These are phyloP conservation scores for Pachyseris speciosa DNA, from an alignment of 64 coral and sea anemone species.

Conservation along the genomic window DNA sequence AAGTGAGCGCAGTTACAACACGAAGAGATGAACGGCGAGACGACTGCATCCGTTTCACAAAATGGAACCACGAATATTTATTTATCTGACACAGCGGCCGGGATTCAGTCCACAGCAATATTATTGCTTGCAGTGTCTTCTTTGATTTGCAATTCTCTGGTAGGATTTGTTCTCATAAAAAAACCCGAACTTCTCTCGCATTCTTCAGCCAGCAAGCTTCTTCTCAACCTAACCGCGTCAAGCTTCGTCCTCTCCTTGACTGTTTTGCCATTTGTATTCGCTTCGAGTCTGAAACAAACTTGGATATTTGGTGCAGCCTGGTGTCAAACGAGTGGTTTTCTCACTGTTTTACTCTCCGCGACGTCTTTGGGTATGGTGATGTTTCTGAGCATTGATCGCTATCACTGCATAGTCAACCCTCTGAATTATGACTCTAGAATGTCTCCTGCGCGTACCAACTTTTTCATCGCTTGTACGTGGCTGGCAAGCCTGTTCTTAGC, in stretches of 20 bases:
- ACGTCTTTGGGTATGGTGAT: slow-evolving; percentile 78
- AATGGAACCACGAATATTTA: not conserved
- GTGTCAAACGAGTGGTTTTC: slow-evolving; percentile 85
- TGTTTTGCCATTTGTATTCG: slow-evolving; percentile 91
- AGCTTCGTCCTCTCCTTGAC: slow-evolving; percentile 69
- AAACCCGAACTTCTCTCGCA: slow-evolving; percentile 67
- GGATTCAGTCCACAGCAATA: slow-evolving; percentile 50
- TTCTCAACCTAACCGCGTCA: slow-evolving; percentile 81
- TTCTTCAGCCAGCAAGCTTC: slow-evolving; percentile 91
- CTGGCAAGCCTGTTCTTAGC: slow-evolving; percentile 79
- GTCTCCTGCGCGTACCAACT: slow-evolving; percentile 74
- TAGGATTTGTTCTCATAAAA: slow-evolving; percentile 69
- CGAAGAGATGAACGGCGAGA: not conserved
- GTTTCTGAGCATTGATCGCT: slow-evolving; percentile 91
- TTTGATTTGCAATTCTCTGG: slow-evolving; percentile 84
- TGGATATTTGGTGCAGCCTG: slow-evolving; percentile 81
- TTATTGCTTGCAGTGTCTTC: slow-evolving; percentile 71
- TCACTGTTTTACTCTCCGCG: slow-evolving; percentile 74
- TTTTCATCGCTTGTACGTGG: slow-evolving; percentile 77
- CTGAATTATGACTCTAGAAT: slow-evolving; percentile 76
- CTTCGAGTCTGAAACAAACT: slow-evolving; percentile 51
- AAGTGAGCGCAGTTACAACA: not conserved
- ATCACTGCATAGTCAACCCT: slow-evolving; percentile 95
- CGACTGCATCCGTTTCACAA: not conserved
- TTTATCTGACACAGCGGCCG: not conserved